These are phyloP conservation scores for Choristoneura fumiferana DNA, from an alignment of 1,140 invertebrate species.

Conservation along the genomic window DNA sequence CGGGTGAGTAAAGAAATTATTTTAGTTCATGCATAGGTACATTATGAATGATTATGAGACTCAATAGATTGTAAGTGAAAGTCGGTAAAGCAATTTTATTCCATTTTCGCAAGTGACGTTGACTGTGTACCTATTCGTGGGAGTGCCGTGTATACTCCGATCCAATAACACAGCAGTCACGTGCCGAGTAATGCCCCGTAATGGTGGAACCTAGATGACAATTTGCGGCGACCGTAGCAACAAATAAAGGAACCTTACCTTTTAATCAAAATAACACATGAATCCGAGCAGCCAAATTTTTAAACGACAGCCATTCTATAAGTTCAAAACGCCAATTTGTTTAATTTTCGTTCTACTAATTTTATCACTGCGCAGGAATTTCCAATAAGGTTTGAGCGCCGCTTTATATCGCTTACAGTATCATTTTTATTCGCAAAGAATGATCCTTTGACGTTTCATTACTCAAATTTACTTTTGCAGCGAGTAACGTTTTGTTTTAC, in stretches of 20 bases:
- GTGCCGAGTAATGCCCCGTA: background rate
- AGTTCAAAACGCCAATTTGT: background rate
- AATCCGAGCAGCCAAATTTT: background rate
- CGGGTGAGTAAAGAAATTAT: no score
- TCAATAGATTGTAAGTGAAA: no score
- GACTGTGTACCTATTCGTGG: no score
- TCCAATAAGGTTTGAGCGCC: background rate
- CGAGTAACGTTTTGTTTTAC: background rate
- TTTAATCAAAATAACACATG: background rate
- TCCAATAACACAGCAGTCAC: constrained; percentile 3
- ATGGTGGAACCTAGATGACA: background rate
- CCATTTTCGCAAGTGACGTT: background rate
- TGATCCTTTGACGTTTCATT: background rate
- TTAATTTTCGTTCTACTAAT: background rate
- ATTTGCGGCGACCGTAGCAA: background rate
- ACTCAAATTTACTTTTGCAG: background rate
- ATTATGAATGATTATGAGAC: no score
- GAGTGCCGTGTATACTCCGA: background rate
- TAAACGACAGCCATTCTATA: background rate
- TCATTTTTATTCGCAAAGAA: background rate
- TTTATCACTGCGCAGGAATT: background rate
- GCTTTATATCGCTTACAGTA: background rate
- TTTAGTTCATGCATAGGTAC: no score
- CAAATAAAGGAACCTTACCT: background rate
- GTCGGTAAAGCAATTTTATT: no score